phyloP scores from a whole-genome alignment of 35 echinoderm and acorn worm species.

The Acanthaster planci region DNA sequence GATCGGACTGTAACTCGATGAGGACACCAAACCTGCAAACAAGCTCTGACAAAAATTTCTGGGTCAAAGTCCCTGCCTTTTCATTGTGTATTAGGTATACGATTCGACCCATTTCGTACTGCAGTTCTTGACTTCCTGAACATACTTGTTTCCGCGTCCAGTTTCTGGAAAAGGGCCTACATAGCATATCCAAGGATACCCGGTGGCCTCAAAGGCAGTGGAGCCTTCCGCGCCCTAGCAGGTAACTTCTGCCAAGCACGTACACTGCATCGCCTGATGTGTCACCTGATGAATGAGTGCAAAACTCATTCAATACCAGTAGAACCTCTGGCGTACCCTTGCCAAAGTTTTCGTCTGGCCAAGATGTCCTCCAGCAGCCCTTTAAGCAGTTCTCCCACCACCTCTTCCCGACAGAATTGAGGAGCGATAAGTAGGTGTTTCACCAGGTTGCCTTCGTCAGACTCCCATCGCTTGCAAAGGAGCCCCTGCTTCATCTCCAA shows the following conservation, averaged over 20 bases:
- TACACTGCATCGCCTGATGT: constrained; percentile 8
- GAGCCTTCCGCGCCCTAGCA: not conserved
- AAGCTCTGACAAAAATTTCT: not conserved
- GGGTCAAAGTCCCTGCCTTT: constrained; percentile 18
- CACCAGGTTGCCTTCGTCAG: too few species aligned
- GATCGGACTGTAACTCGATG: not conserved
- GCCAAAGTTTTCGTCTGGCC: constrained; percentile 30
- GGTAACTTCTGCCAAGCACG: constrained; percentile 40
- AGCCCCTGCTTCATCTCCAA: not conserved
- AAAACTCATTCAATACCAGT: constrained; percentile 28
- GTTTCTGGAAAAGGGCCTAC: constrained; percentile 37
- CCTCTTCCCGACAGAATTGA: not conserved
- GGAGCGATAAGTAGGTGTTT: not conserved
- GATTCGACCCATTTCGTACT: constrained; percentile 58
- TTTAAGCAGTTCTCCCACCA: constrained; percentile 9
- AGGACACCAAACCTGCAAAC: constrained; percentile 6
- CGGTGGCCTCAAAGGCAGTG: constrained; percentile 55
- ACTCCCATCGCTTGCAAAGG: too few species aligned
- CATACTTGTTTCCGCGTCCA: too few species aligned
- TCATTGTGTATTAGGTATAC: constrained; percentile 56
- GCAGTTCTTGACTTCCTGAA: constrained; percentile 34
- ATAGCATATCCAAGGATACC: constrained; percentile 34
- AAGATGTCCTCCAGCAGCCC: constrained; percentile 8
- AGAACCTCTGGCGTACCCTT: constrained; percentile 34
- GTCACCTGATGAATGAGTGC: not conserved